Evolutionary conservation across 2,797 vertebrate species (phyloP).

Genomic region (Epinephelus malabaricus): DNA sequence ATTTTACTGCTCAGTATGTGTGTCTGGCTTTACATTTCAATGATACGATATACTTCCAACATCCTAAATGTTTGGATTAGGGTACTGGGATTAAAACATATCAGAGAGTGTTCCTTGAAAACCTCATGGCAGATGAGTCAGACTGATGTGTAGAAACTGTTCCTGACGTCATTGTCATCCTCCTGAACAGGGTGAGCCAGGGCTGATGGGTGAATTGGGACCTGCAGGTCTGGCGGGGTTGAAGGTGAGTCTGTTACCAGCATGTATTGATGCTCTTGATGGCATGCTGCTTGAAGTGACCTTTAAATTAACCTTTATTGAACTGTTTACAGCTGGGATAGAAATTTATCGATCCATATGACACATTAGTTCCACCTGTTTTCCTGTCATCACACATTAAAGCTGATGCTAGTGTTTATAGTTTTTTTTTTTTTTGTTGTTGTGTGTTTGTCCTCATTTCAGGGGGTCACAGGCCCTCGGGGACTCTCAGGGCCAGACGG

Average conservation of each 20-base stretch:
- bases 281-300: background rate
- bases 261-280: background rate
- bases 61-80: background rate
- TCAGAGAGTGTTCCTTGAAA: background rate
- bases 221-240: conserved; percentile 77
- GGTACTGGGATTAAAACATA: background rate
- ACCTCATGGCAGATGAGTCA: background rate
- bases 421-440: background rate
- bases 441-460: conserved; percentile 39
- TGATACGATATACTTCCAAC: background rate
- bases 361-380: background rate
- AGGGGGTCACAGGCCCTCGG: conserved; percentile 76
- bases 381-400: background rate
- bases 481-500: conserved; percentile 78
- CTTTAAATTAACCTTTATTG: conserved; percentile 24
- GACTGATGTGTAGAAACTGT: background rate
- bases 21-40: background rate
- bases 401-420: background rate
- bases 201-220: conserved; percentile 81
- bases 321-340: background rate
- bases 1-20: background rate
- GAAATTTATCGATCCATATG: conserved; percentile 17
- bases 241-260: conserved; percentile 68
- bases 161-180: conserved; percentile 24
- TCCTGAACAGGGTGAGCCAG: conserved; percentile 81